Base-by-base conservation (phyloP, 2,113 vertebrate species). In the Pleuronectes platessa region DNA sequence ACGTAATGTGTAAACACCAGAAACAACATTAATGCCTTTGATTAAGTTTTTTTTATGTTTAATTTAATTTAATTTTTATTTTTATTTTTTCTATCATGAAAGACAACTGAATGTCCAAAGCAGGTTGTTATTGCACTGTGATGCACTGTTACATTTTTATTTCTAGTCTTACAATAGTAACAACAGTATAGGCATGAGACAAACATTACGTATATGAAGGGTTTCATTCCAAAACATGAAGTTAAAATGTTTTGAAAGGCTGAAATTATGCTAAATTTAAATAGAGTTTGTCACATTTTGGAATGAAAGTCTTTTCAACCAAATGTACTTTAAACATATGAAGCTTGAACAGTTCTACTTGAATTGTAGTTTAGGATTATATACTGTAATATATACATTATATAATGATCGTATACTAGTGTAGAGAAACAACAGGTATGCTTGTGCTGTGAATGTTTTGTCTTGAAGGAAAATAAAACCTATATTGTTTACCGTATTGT, bases 391-490 rank as follows among this genome's bases (percentile, higher is more conserved):
- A 81, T 81, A 24, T 59, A 6, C 3, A 4, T 45, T 54, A 83
- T 74, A 75, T 79, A 54, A 14, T 14, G 49, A 20, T 62, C 42
- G 81, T 78, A 72, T 77, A 27, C 18, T 78, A 74, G 23, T 40
- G 24, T 71, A 78, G 55, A 23, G 12, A 45, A 37, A 69, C 58
- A 56, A 79, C 20, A 21, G 55, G 64, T 76, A 45, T 53, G 31
- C 54, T 40, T 76, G 26, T 80, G 60, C 56, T 40, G 45, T 82
- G 69, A 79, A 74, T 68, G 67, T 84, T 55, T 76, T 73, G 27
- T 78, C n/a, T 5, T 78, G 55, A 79, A 71, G 51, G 24, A 76
- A 75, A 89, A 89, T 74, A 85, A 85, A 85, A 67, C 6, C 35
- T 23, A 21, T 74, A 54, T 66, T 59, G 23, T 82, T 74, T 76